Conservation (phyloP, 2,113 vertebrate species). For the Calidris pygmaea region DNA sequence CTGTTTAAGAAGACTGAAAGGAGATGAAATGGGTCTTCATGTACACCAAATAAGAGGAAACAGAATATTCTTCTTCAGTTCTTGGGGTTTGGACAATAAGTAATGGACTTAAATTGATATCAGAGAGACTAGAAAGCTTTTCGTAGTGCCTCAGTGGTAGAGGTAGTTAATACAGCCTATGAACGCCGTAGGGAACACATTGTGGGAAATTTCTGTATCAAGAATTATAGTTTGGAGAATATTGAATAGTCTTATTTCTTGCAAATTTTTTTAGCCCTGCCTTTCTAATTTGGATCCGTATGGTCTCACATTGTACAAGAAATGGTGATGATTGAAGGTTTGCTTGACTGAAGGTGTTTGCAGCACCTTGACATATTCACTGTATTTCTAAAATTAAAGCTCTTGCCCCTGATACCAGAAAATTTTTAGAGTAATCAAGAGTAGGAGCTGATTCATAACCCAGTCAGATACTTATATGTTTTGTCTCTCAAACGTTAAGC, state of each 20-base stretch:
- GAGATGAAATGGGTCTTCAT: background rate
- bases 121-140: background rate
- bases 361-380: background rate
- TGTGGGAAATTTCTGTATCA: background rate
- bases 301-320: background rate
- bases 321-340: background rate
- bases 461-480: background rate
- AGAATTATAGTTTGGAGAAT: background rate
- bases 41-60: background rate
- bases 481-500: background rate
- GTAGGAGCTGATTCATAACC: background rate
- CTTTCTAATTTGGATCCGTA: background rate
- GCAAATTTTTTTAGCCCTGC: background rate
- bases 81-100: background rate
- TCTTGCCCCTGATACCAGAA: background rate
- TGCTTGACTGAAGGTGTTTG: background rate
- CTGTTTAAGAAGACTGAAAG: background rate
- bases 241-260: background rate
- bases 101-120: background rate
- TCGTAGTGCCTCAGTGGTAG: background rate
- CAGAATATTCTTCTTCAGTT: background rate
- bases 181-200: background rate
- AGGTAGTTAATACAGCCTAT: background rate
- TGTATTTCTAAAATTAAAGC: background rate
- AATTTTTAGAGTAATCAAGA: background rate